Percentiles rank a stretch among this genome's conserved stretches.
Conservation (phyloP, 2,888 invertebrate genomes). For the Erebia palarica region DNA sequence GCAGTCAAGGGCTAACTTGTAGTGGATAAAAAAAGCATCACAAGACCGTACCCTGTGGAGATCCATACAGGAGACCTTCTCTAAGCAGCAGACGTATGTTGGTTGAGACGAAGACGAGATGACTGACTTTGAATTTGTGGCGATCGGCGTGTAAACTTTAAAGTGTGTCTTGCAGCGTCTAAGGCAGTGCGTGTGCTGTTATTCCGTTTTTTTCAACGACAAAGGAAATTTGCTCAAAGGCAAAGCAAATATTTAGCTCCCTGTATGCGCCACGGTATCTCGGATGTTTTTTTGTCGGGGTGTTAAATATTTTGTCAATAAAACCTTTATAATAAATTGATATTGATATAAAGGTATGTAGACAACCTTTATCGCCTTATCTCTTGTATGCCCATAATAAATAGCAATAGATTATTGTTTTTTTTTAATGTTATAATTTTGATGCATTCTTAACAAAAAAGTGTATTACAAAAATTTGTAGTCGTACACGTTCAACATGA, state of each 20-base stretch:
- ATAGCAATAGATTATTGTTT: no score
- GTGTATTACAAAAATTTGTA: no score
- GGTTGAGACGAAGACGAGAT: no score
- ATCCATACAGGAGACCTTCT: no score
- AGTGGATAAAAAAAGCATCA: no score
- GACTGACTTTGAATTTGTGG: no score
- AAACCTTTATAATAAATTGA: background rate
- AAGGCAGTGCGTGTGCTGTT: slow-evolving; percentile 1
- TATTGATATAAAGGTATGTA: background rate
- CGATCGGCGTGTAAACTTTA: background rate
- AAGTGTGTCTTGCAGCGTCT: background rate
- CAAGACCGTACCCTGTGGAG: no score
- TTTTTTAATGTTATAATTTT: no score
- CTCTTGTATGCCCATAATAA: background rate
- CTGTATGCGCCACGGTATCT: background rate
- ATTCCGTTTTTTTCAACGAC: slow-evolving; percentile 8
- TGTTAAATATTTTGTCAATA: slow-evolving; percentile 14
- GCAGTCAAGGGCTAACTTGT: no score
- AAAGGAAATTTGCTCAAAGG: slow-evolving; percentile 19
- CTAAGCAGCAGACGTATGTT: no score
- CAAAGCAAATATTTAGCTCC: slow-evolving; percentile 19
- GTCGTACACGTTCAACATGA: no score
- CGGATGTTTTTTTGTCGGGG: slow-evolving; percentile 11
- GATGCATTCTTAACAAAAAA: no score
- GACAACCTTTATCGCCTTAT: background rate